phyloP scores from a whole-genome alignment of 2,888 invertebrate genomes.

The Agrochola macilenta region DNA sequence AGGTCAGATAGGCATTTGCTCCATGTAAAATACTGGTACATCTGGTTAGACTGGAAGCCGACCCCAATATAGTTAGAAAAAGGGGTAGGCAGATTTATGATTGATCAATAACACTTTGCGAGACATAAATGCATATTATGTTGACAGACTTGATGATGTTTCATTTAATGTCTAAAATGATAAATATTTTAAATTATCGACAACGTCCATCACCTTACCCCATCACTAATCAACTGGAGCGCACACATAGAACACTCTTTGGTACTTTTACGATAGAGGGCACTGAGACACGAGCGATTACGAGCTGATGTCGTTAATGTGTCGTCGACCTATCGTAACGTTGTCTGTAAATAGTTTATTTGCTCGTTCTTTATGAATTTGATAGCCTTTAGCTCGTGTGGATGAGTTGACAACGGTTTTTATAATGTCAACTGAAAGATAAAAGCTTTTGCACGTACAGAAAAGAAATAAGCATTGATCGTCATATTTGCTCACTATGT shows the following conservation, averaged over 20 bases:
- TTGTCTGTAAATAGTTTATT: conserved; percentile 29
- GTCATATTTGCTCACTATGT: not conserved
- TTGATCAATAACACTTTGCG: not conserved
- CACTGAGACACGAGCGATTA: conserved; percentile 63
- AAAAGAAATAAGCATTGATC: not conserved
- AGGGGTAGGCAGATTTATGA: too few species aligned
- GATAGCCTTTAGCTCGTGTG: not conserved
- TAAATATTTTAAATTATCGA: conserved; percentile 34
- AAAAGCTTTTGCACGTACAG: not conserved
- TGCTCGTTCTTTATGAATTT: conserved; percentile 11
- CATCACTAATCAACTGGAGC: conserved; percentile 66
- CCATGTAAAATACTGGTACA: too few species aligned
- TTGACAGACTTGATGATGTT: not conserved
- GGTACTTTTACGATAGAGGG: conserved; percentile 62
- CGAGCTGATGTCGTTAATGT: conserved; percentile 39
- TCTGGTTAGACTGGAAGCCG: too few species aligned
- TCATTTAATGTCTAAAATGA: not conserved
- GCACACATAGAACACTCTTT: conserved; percentile 67
- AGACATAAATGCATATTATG: not conserved
- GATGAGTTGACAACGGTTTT: not conserved
- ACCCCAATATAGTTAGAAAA: too few species aligned
- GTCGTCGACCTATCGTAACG: conserved; percentile 49
- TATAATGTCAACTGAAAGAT: not conserved
- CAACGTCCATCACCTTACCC: not conserved
- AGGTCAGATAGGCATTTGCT: too few species aligned